Evolutionary conservation across 2,113 vertebrate species (phyloP).

Genomic region (Trematocara stigmaticum): DNA sequence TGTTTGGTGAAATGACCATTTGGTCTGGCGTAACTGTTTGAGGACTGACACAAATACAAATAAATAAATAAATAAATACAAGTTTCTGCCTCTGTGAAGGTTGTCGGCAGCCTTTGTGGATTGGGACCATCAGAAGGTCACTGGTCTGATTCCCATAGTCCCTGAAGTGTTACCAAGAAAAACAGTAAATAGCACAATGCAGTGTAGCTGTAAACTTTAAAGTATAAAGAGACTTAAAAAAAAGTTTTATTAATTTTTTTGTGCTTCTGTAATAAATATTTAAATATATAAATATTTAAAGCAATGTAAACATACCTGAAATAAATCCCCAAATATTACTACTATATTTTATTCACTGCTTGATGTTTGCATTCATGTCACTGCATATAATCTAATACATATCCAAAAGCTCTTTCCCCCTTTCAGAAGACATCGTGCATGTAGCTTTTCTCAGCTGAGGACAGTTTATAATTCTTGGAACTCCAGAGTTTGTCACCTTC

Average conservation of each 20-base stretch:
- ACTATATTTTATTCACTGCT: background rate
- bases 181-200: background rate
- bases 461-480: background rate
- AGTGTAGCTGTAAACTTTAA: background rate
- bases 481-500: background rate
- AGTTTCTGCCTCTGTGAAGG: background rate
- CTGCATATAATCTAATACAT: background rate
- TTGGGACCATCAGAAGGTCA: background rate
- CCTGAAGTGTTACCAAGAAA: background rate
- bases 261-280: background rate
- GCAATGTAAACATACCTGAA: background rate
- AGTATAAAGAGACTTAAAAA: background rate
- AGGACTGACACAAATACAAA: background rate
- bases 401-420: fast-evolving
- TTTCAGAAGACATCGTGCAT: background rate
- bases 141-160: background rate
- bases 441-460: background rate
- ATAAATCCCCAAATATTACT: background rate
- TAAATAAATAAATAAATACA: background rate
- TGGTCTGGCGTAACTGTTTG: background rate
- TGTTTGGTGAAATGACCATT: background rate
- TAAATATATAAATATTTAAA: background rate
- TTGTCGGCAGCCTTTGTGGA: background rate
- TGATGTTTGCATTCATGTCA: background rate
- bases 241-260: background rate